These are phyloP conservation scores for Lordiphosa fenestrarum DNA, from an alignment of 2,888 invertebrate species.

Conservation along the genomic window DNA sequence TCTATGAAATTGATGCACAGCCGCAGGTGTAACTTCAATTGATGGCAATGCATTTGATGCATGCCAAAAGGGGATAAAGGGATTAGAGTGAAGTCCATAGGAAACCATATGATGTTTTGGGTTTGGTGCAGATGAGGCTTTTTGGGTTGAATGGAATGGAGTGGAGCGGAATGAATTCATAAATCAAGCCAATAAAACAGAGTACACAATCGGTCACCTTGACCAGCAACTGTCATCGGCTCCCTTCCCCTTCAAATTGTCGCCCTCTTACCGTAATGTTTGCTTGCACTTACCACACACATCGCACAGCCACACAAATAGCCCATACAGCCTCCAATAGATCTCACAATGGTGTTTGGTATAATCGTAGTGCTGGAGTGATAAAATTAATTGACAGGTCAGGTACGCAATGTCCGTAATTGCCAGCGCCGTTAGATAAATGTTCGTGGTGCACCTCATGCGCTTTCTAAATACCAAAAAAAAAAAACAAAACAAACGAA, in stretches of 20 bases:
- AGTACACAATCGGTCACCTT: no score
- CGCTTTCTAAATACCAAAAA: constrained; percentile 81
- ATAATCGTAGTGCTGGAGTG: constrained; percentile 83
- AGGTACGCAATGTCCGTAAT: constrained; percentile 87
- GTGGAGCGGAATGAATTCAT: no score
- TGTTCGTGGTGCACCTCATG: constrained; percentile 88
- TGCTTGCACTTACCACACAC: constrained; percentile 83
- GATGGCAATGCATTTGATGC: constrained; percentile 19
- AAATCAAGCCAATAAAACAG: no score
- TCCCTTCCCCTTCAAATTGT: constrained; percentile 11
- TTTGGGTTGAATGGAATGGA: no score
- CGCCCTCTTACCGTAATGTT: constrained; percentile 10
- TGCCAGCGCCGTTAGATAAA: constrained; percentile 87
- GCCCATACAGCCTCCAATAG: constrained; percentile 84
- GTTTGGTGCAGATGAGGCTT: constrained; percentile 1
- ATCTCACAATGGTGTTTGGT: constrained; percentile 81
- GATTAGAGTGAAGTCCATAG: background rate
- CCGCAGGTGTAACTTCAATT: constrained; percentile 39
- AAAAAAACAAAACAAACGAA: constrained; percentile 9
- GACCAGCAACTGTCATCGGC: no score
- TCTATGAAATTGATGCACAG: constrained; percentile 36
- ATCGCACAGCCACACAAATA: constrained; percentile 85
- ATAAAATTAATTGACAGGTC: constrained; percentile 84
- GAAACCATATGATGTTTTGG: constrained; percentile 3
- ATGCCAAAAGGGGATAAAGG: background rate